Percentiles rank a stretch among this genome's conserved stretches.
These are phyloP conservation scores for Intellagama lesueurii DNA, from an alignment of 2,797 vertebrate species.

Conservation along the genomic window DNA sequence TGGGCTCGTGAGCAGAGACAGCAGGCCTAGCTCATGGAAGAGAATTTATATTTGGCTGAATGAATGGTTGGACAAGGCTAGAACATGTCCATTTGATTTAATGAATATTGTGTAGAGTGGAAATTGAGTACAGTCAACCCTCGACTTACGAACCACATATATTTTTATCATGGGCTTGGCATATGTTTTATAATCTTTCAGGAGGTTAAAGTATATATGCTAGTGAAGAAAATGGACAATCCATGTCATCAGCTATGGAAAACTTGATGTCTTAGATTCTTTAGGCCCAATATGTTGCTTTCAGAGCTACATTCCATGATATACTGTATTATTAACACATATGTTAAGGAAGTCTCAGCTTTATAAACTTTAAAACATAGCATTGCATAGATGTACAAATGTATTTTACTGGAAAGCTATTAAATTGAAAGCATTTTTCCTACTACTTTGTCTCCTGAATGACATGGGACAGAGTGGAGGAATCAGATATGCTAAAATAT, in stretches of 20 bases:
- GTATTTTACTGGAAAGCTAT: not conserved
- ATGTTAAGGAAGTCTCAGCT: not conserved
- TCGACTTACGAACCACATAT: no score
- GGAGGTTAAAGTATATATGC: not conserved
- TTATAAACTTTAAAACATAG: no score
- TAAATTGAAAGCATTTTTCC: not conserved
- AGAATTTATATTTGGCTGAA: no score
- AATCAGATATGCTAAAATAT: not conserved
- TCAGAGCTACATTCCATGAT: not conserved
- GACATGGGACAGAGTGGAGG: not conserved
- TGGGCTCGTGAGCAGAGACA: no score
- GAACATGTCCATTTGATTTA: no score
- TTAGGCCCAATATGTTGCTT: not conserved
- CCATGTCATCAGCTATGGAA: not conserved
- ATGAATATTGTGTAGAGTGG: no score
- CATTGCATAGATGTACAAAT: not conserved
- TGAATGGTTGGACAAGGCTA: no score
- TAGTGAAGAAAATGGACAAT: not conserved
- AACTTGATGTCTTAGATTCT: not conserved
- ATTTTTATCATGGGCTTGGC: no score
- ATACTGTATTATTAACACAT: not conserved
- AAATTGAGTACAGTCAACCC: no score
- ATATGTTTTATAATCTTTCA: not conserved
- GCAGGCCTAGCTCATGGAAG: no score
- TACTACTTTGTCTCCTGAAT: not conserved